These are phyloP conservation scores for Limnothrissa miodon DNA, from an alignment of 2,113 vertebrate genomes.

Conservation along the genomic window DNA sequence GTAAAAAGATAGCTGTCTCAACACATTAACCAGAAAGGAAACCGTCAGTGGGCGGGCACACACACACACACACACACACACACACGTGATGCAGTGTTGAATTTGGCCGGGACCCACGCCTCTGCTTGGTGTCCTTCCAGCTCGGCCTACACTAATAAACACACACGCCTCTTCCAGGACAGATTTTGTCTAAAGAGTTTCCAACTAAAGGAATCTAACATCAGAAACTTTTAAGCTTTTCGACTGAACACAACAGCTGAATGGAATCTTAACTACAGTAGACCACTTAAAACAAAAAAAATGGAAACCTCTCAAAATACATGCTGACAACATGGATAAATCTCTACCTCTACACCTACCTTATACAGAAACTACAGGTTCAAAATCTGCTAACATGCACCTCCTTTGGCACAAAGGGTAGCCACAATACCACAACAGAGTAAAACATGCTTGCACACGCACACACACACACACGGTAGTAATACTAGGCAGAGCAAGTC, in stretches of 20 bases:
- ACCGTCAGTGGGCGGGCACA: background rate
- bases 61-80: no score
- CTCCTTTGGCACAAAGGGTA: background rate
- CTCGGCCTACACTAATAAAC: background rate
- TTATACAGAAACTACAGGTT: background rate
- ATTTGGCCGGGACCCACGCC: background rate
- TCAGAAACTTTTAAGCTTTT: background rate
- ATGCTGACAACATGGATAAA: background rate
- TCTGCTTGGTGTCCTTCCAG: slow-evolving; percentile 1
- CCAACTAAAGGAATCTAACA: background rate
- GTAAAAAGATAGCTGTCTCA: background rate
- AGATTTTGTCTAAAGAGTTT: background rate
- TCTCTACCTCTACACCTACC: no score
- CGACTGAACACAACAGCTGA: background rate
- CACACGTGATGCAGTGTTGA: slow-evolving; percentile 12
- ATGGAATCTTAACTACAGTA: background rate
- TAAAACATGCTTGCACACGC: background rate
- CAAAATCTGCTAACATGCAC: background rate
- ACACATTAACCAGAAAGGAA: background rate
- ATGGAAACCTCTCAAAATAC: background rate
- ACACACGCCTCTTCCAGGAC: background rate
- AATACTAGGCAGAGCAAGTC: background rate
- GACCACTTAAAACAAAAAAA: no score
- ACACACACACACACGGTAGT: background rate
- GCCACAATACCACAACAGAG: background rate